Evolutionary conservation across 2,888 invertebrate genomes (phyloP).

Genomic region (Nomada lathburiana): DNA sequence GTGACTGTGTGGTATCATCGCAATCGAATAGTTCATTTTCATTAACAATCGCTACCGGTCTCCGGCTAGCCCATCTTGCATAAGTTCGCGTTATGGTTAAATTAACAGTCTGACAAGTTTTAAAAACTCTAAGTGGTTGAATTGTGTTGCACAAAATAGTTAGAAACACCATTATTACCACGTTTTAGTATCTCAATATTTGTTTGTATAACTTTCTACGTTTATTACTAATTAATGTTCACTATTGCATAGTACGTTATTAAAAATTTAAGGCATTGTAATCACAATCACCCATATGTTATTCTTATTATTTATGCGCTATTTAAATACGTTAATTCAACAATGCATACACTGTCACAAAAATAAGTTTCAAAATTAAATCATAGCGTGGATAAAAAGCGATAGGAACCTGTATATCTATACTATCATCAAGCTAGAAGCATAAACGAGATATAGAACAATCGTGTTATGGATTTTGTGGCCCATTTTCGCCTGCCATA

Average conservation of each 20-base stretch:
- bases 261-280: not conserved
- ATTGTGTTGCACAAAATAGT: not conserved
- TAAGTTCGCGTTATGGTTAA: constrained; percentile 38
- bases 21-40: constrained; percentile 83
- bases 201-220: not conserved
- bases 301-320: too few relatives aligned
- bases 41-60: constrained; percentile 85
- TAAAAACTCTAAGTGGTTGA: constrained; percentile 5
- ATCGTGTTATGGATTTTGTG: too few relatives aligned
- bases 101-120: not conserved
- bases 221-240: not conserved
- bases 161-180: constrained; percentile 16
- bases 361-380: not conserved
- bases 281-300: too few relatives aligned
- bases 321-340: not conserved
- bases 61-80: constrained; percentile 86
- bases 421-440: too few relatives aligned
- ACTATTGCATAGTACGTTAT: not conserved
- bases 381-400: not conserved
- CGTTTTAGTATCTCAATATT: constrained; percentile 1
- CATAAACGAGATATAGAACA: too few relatives aligned
- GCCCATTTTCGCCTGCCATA: too few relatives aligned
- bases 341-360: not conserved
- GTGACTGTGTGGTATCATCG: constrained; percentile 35
- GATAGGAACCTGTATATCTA: too few relatives aligned